Conservation (phyloP, 2,113 vertebrate genomes). For the Trematomus loennbergii region DNA sequence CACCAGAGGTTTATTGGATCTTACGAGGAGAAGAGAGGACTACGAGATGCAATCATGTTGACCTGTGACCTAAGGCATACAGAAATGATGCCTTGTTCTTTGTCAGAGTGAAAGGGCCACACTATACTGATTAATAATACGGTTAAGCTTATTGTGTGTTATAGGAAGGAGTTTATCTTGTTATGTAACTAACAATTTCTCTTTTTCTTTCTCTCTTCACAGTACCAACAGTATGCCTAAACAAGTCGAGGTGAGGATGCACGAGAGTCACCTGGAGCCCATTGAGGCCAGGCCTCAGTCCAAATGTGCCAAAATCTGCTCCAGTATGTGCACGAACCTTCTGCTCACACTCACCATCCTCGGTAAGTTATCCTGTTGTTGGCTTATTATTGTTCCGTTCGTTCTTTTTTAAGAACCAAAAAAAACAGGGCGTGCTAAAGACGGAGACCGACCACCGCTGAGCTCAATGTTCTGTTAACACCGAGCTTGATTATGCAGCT, state of each 20-base stretch:
- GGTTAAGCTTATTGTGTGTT: not conserved
- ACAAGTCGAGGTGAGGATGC: slow-evolving; percentile 98
- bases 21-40: no score
- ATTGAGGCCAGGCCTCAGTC: slow-evolving; percentile 88
- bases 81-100: not conserved
- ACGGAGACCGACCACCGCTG: not conserved
- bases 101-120: not conserved
- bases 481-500: slow-evolving; percentile 18
- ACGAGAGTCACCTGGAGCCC: slow-evolving; percentile 92
- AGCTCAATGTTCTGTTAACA: slow-evolving; percentile 34
- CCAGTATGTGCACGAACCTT: slow-evolving; percentile 92
- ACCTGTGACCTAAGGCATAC: no score
- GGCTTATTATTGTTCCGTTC: not conserved
- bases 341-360: slow-evolving; percentile 95
- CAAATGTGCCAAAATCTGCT: slow-evolving; percentile 87
- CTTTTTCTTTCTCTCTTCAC: slow-evolving; percentile 39
- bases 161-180: not conserved
- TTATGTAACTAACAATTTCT: not conserved
- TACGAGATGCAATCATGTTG: no score
- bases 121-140: not conserved
- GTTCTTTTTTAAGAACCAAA: not conserved
- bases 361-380: slow-evolving; percentile 82
- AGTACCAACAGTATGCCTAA: slow-evolving; percentile 98
- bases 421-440: not conserved
- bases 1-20: no score